Conservation (phyloP, 2,888 invertebrate genomes). For the Himalopsyche anomala region DNA sequence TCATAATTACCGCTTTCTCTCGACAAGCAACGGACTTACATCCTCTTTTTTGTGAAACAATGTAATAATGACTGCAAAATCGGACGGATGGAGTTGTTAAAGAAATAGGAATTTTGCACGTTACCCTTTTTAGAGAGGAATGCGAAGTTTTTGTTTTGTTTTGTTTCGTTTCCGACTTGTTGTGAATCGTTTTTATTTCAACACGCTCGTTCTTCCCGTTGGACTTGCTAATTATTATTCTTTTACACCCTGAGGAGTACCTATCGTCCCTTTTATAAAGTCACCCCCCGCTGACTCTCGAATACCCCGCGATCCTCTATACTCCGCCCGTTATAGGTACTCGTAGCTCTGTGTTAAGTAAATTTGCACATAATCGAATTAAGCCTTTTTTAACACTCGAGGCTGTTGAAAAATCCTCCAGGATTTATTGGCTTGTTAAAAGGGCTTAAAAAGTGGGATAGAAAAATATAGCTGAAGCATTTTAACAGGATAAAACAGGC, state of each 20-base stretch:
- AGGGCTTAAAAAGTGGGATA: constrained; percentile 74
- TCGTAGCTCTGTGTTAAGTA: constrained; percentile 73
- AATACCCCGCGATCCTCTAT: constrained; percentile 27
- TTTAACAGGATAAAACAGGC: constrained; percentile 55
- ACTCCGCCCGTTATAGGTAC: constrained; percentile 46
- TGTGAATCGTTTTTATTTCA: constrained; percentile 57
- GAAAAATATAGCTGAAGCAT: constrained; percentile 57
- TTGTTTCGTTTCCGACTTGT: constrained; percentile 43
- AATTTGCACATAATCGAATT: constrained; percentile 77
- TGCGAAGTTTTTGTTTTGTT: constrained; percentile 62
- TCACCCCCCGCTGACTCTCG: constrained; percentile 46
- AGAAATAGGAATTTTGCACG: constrained; percentile 62
- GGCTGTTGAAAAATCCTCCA: constrained; percentile 71
- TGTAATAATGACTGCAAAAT: constrained; percentile 62
- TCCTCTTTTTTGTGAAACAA: constrained; percentile 64
- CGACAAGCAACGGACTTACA: constrained; percentile 58
- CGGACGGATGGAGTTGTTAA: constrained; percentile 63
- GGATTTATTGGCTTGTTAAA: constrained; percentile 79
- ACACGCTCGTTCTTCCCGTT: constrained; percentile 39
- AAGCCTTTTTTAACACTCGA: constrained; percentile 73
- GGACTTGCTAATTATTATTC: constrained; percentile 62
- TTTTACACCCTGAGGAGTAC: constrained; percentile 56
- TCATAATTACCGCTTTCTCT: constrained; percentile 61
- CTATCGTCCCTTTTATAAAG: constrained; percentile 56
- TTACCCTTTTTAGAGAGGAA: constrained; percentile 56